These are phyloP conservation scores for Notoglanidium macrostoma DNA, from an alignment of 2,797 vertebrate species.

Conservation along the genomic window DNA sequence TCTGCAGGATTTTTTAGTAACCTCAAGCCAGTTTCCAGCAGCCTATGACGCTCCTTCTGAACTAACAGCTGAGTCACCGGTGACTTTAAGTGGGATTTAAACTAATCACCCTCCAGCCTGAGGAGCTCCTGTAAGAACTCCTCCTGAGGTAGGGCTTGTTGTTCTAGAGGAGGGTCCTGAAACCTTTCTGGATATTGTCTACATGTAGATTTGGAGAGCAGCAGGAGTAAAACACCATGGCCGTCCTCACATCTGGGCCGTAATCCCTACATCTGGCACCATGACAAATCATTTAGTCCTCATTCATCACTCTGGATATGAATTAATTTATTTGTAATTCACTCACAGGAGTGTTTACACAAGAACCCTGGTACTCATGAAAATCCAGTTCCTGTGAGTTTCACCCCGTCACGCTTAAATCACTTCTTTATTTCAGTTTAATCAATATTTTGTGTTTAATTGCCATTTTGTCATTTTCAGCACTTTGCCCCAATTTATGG, in stretches of 20 bases:
- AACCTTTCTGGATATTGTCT: neutral
- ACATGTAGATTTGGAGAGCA: neutral
- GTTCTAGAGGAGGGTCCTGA: neutral
- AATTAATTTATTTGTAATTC: neutral
- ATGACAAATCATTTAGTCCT: too few species aligned
- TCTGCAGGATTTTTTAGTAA: neutral
- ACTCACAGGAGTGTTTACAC: neutral
- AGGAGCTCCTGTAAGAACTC: neutral
- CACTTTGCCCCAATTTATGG: neutral
- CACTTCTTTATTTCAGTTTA: neutral
- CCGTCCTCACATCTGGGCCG: neutral
- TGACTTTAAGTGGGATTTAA: neutral
- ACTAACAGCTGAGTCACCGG: neutral
- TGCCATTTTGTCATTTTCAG: neutral
- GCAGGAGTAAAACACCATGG: neutral
- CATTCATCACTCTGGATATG: too few species aligned
- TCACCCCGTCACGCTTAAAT: neutral
- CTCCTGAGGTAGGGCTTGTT: neutral
- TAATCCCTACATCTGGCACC: neutral
- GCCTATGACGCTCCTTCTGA: conserved; percentile 56
- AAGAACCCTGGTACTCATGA: neutral
- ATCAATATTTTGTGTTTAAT: neutral
- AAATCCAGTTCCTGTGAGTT: neutral
- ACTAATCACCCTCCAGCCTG: neutral
- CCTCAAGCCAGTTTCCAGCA: conserved; percentile 62